phyloP scores from a whole-genome alignment of 2,113 vertebrate genomes.

The Hypocryptadius cinnamomeus region DNA sequence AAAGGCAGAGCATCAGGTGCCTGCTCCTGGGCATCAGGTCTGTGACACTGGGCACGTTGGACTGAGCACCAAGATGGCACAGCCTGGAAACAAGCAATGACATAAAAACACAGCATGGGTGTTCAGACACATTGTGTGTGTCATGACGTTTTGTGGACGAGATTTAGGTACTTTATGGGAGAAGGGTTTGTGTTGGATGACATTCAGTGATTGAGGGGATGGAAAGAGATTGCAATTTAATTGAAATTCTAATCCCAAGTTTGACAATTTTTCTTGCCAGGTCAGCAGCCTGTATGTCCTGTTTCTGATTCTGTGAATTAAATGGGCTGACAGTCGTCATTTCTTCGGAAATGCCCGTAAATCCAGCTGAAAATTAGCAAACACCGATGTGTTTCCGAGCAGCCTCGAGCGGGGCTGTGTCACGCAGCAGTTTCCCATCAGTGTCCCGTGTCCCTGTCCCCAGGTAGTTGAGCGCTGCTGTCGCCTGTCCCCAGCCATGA shows the following conservation, averaged over 20 bases:
- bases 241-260: constrained; percentile 69
- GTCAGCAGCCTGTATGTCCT: constrained; percentile 61
- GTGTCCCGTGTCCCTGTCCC: constrained; percentile 9
- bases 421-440: neutral
- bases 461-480: constrained; percentile 76
- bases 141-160: neutral
- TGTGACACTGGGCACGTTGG: neutral
- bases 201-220: constrained; percentile 37
- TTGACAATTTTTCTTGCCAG: constrained; percentile 63
- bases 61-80: neutral
- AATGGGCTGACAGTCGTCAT: constrained; percentile 32
- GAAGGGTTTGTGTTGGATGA: constrained; percentile 19
- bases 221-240: constrained; percentile 66
- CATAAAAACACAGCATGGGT: neutral
- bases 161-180: constrained; percentile 19
- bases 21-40: neutral
- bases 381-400: neutral
- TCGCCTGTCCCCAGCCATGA: constrained; percentile 78
- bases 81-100: neutral
- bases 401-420: neutral
- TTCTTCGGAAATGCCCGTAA: constrained; percentile 19
- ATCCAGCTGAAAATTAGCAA: constrained; percentile 29
- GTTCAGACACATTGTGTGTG: neutral
- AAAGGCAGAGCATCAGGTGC: neutral
- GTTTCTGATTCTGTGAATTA: constrained; percentile 53